Evolutionary conservation across 1,140 invertebrate genomes (phyloP).

Genomic region (Oncopodura yosiiana): DNA sequence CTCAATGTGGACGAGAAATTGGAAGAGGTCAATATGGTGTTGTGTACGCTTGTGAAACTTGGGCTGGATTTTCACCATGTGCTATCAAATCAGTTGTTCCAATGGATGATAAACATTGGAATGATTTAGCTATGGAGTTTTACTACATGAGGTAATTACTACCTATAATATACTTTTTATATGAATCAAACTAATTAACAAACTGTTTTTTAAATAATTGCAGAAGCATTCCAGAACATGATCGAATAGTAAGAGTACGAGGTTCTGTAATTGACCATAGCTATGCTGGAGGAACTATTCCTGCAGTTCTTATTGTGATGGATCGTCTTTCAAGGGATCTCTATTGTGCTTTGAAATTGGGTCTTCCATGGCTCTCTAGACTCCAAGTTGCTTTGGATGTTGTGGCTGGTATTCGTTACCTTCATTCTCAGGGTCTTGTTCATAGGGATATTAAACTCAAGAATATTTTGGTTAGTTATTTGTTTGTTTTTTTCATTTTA

Average conservation of each 20-base stretch:
- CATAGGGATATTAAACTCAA: slow-evolving; percentile 85
- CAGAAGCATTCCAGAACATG: slow-evolving; percentile 73
- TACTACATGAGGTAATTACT: slow-evolving; percentile 61
- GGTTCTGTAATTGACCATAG: slow-evolving; percentile 75
- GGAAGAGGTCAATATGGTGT: slow-evolving; percentile 86
- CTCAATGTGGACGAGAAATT: slow-evolving; percentile 66
- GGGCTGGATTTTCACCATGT: slow-evolving; percentile 57
- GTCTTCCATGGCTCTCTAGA: slow-evolving; percentile 56
- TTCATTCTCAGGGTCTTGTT: slow-evolving; percentile 77
- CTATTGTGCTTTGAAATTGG: slow-evolving; percentile 64
- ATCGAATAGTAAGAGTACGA: slow-evolving; percentile 65
- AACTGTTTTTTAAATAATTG: slow-evolving; percentile 21
- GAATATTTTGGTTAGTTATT: slow-evolving; percentile 61
- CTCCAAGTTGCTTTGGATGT: slow-evolving; percentile 73
- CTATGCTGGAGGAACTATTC: slow-evolving; percentile 55
- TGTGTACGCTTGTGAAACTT: slow-evolving; percentile 72
- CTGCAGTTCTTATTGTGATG: slow-evolving; percentile 72
- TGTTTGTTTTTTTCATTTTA: slow-evolving; percentile 6
- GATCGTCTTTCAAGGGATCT: slow-evolving; percentile 63
- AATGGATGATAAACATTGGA: slow-evolving; percentile 82
- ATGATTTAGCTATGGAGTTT: slow-evolving; percentile 85
- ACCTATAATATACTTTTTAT: not conserved
- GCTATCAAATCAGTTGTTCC: slow-evolving; percentile 87
- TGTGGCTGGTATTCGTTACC: slow-evolving; percentile 70
- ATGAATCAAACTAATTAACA: not conserved